Conservation (phyloP, 1,140 invertebrate genomes). For the Drosophila insularis region DNA sequence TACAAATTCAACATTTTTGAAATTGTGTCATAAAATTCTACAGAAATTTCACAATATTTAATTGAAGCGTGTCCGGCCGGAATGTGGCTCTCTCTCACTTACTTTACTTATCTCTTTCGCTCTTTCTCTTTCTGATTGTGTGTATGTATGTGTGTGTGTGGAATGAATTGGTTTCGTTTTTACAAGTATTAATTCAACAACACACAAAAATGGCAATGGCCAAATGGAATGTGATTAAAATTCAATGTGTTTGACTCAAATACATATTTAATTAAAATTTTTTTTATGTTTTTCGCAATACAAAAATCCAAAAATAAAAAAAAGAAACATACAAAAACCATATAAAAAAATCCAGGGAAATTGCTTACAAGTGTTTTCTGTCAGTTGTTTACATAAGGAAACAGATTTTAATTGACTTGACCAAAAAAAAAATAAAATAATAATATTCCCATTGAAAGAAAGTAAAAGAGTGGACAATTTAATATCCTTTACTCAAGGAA, state of each 20-base stretch:
- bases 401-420: slow-evolving; percentile 29
- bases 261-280: slow-evolving; percentile 20
- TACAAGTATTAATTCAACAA: slow-evolving; percentile 13
- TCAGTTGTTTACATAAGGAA: slow-evolving; percentile 19
- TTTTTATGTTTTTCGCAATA: slow-evolving; percentile 2
- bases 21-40: slow-evolving; percentile 25
- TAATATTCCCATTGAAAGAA: background rate
- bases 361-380: slow-evolving; percentile 20
- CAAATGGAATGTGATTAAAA: slow-evolving; percentile 21
- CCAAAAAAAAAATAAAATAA: background rate
- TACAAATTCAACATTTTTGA: slow-evolving; percentile 17
- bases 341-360: background rate
- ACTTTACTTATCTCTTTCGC: background rate
- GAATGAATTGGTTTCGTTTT: slow-evolving; percentile 17
- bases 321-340: background rate
- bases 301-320: background rate
- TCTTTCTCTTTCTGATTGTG: background rate
- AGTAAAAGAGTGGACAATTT: background rate
- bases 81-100: background rate
- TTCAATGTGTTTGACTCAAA: slow-evolving; percentile 15
- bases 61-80: slow-evolving; percentile 18
- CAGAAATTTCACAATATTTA: slow-evolving; percentile 16
- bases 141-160: background rate
- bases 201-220: slow-evolving; percentile 9
- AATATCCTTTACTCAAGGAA: background rate